Base-by-base conservation (phyloP, 2,797 vertebrate genomes). In the Neosilurus mollespiculum region DNA sequence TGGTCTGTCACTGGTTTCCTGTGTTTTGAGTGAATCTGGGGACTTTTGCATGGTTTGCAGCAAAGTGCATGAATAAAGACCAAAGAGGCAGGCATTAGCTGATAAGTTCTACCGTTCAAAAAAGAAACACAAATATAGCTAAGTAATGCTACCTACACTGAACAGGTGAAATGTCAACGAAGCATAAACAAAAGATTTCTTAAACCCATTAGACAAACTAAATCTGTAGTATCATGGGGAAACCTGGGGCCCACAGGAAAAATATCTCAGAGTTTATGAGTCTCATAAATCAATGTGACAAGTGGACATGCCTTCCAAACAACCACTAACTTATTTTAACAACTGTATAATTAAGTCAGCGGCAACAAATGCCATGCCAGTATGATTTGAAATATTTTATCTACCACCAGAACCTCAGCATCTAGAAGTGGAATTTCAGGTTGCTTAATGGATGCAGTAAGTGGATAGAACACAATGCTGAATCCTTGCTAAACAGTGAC, bases 181-280 rank as follows among this genome's bases (percentile, higher is more conserved):
- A 84, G 69, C 77, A 89, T 58, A 88, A 87, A n/a, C 71, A 71
- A 67, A 78, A 67, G 37, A 53, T 15, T 86, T 61, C 85, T 82
- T 76, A 85, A 64, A 87, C 62, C 62, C 66, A 61, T 81, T 10
- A 81, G 20, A 87, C 66, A 64, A 80, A 82, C 79, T 80, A 53
- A 73, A 82, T 80, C 58, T 43, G 37, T 9, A 73, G 56, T 11
- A 24, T 65, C 59, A 26, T 70, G 14, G 15, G 80, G 37, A 66
- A 64, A 61, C 59, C 24, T 59, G 65, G 77, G 54, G 78, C 26
- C 58, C 43, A 51, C 62, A 56, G 53, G 64, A 65, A 78, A 87
- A 86, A 82, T 82, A 81, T 71, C 18, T 34, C 34, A 9, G 30
- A 16, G 80, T 85, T 84, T 85, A 85, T 49, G 73, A 84, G 87